Evolutionary conservation across 2,113 vertebrate genomes (phyloP).

Genomic region (Nasalis larvatus): DNA sequence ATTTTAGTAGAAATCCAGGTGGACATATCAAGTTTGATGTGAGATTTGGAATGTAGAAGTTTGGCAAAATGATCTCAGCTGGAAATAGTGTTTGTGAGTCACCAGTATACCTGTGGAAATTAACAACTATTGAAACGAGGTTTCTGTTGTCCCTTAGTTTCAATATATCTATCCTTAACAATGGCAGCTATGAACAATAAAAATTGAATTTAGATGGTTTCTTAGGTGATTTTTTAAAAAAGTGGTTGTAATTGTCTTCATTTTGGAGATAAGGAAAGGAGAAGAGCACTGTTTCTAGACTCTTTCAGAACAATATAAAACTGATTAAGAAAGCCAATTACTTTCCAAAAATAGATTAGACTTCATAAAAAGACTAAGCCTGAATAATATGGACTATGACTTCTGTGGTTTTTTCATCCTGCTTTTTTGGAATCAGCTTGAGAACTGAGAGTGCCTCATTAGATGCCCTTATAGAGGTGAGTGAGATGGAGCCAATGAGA

Average conservation of each 20-base stretch:
- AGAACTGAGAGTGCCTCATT: background rate
- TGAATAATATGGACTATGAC: background rate
- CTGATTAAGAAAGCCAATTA: background rate
- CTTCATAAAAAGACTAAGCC: background rate
- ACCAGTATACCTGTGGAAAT: background rate
- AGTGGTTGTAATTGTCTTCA: background rate
- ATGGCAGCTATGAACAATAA: background rate
- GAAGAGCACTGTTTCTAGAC: background rate
- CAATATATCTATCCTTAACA: background rate
- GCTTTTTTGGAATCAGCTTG: background rate
- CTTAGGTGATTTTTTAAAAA: background rate
- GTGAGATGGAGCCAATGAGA: background rate
- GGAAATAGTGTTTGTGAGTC: background rate
- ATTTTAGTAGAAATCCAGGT: conserved; percentile 11
- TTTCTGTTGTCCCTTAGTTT: background rate
- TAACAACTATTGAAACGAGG: background rate
- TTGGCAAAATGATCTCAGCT: background rate
- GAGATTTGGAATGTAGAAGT: conserved; percentile 20
- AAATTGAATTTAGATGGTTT: background rate
- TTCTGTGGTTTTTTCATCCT: background rate
- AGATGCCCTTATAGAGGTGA: background rate
- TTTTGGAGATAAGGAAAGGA: background rate
- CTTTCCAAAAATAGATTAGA: background rate
- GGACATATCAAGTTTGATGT: background rate
- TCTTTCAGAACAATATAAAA: background rate